Evolutionary conservation across 2,888 invertebrate species (phyloP).

Genomic region (Lasioglossum morio): DNA sequence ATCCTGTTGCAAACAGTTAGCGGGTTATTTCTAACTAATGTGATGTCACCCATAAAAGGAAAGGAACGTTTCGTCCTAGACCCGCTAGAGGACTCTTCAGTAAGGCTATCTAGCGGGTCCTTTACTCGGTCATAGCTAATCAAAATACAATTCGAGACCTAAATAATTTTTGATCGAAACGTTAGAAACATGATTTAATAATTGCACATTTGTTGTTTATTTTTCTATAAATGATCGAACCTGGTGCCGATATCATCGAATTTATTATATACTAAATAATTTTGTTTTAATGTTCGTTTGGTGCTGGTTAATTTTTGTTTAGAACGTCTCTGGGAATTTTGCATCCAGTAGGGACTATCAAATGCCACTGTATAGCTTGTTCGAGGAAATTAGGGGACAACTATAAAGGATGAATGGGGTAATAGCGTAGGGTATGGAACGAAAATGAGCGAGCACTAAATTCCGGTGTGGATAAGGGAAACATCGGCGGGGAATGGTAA

Average conservation of each 20-base stretch:
- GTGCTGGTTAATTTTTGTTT: neutral
- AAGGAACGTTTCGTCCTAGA: too few species aligned
- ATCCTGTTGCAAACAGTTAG: too few species aligned
- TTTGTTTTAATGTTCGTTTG: neutral
- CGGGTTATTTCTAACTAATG: too few species aligned
- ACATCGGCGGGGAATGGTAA: constrained; percentile 13
- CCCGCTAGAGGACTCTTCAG: too few species aligned
- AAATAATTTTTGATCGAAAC: neutral
- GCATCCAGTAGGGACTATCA: neutral
- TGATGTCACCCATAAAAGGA: too few species aligned
- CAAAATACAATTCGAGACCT: neutral
- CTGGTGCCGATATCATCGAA: too few species aligned
- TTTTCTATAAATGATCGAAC: too few species aligned
- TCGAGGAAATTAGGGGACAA: neutral
- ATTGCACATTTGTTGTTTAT: too few species aligned
- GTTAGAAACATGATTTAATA: too few species aligned
- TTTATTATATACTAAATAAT: too few species aligned
- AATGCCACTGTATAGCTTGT: neutral
- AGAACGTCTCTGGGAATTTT: neutral
- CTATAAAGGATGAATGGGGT: constrained; percentile 1
- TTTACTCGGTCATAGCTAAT: neutral
- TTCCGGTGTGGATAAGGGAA: neutral
- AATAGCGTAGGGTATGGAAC: neutral
- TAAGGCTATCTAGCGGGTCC: too few species aligned
- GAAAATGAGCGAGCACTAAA: constrained; percentile 3